Evolutionary conservation across 2,888 invertebrate genomes (phyloP), one percentile per base, ranked within the genome.

Genomic region (Rhagonycha fulva): DNA sequence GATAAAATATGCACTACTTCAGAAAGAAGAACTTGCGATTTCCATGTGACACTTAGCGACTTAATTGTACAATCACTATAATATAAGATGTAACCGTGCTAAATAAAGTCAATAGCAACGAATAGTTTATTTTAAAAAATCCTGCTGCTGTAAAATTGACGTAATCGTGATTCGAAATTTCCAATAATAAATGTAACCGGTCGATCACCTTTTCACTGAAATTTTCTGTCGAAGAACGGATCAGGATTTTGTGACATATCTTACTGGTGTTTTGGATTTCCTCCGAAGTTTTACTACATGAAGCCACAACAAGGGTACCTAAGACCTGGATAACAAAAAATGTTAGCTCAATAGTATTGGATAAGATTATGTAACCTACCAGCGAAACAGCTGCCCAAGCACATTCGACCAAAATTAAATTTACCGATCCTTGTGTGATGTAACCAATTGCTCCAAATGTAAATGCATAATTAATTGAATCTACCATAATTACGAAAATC

Each of bases 181-280:
- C 70, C 4, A 76, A 72, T n/a, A 80, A 62, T 32, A 79, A 71
- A 12, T 62, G 69, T 67, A 80, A 68, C 23, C 74, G 66, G 0
- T 70, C 68, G 14, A 76, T 67, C n/a, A 69, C 7, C 7, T 47
- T 47, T 9, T n/a, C 2, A n/a, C n/a, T 47, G 2, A 7, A 12
- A 32, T 32, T 32, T 4, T 47, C 47, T 7, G 47, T 4, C 9
- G 81, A 78, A 14, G 81, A 23, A 62, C 79, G 76, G 14, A 80
- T 78, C 1, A 82, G 74, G 7, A 82, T 66, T 63, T 78, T 80
- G 67, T 80, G 81, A 68, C 80, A 79, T 24, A 81, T 79, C n/a
- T 76, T 75, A 5, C 78, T 70, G 4, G 81, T 81, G 70, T 69
- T 71, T 19, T 75, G 78, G 9, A 79, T 79, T 76, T 82, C 82